Percentiles rank a stretch among this genome's conserved stretches.
Evolutionary conservation across 2,888 invertebrate genomes (phyloP).

Genomic region (Palloptera scutellata): DNA sequence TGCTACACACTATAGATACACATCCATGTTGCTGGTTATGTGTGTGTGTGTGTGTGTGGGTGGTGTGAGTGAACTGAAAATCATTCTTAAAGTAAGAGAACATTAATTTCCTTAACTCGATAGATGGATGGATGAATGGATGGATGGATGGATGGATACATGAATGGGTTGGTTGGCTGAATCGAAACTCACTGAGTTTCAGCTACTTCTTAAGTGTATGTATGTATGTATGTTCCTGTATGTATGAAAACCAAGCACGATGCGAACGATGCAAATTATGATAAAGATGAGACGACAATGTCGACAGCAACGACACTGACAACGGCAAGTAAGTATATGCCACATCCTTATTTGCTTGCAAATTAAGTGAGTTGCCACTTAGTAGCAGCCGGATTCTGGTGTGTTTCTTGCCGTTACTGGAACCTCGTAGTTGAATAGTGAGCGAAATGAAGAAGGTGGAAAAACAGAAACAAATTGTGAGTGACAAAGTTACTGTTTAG

Average conservation of each 20-base stretch:
- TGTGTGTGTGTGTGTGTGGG: too few species aligned
- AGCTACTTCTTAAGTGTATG: too few species aligned
- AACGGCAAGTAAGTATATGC: background rate
- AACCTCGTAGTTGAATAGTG: background rate
- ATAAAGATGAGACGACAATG: background rate
- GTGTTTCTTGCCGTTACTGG: background rate
- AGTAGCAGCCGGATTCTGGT: background rate
- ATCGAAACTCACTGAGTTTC: background rate
- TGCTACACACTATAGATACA: too few species aligned
- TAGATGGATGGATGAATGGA: slow-evolving; percentile 35
- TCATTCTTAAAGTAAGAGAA: slow-evolving; percentile 47
- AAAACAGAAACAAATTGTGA: slow-evolving; percentile 3
- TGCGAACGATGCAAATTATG: background rate
- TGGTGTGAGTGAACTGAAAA: slow-evolving; percentile 2
- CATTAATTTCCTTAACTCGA: slow-evolving; percentile 58
- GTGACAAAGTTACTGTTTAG: background rate
- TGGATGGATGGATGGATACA: too few species aligned
- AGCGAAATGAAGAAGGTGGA: background rate
- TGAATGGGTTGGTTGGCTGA: background rate
- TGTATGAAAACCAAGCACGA: background rate
- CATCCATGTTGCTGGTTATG: too few species aligned
- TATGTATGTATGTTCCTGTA: too few species aligned
- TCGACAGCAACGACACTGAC: too few species aligned
- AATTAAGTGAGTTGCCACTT: slow-evolving; percentile 23
- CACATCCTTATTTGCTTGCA: slow-evolving; percentile 14